Conservation (phyloP, 64 coral and sea anemone species). For the Stichodactyla mertensii region DNA sequence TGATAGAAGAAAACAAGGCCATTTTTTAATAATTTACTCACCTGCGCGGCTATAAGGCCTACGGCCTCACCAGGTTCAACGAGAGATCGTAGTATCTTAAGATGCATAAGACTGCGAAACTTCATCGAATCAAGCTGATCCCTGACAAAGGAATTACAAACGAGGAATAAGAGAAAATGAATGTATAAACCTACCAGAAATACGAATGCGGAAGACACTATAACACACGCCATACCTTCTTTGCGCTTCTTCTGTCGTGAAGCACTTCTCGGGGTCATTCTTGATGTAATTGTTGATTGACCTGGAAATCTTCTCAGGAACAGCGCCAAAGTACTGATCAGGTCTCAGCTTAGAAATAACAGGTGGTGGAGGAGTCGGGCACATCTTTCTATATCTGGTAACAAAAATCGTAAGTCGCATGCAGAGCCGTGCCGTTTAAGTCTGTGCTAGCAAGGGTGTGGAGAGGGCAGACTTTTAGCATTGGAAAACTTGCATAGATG, state of each 20-base stretch:
- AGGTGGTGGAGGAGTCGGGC: constrained; percentile 50
- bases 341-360: constrained; percentile 73
- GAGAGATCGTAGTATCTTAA: constrained; percentile 75
- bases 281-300: constrained; percentile 65
- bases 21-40: neutral
- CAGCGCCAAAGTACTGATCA: constrained; percentile 64
- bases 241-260: neutral
- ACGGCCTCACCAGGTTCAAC: constrained; percentile 97
- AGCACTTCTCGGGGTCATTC: constrained; percentile 65
- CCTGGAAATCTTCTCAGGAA: constrained; percentile 70
- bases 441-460: neutral
- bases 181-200: neutral
- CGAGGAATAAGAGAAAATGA: neutral
- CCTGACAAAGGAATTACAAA: neutral
- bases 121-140: constrained; percentile 43
- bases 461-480: neutral
- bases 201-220: too few relatives aligned
- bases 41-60: constrained; percentile 84
- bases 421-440: neutral
- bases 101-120: constrained; percentile 68
- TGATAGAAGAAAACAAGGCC: too few relatives aligned
- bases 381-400: constrained; percentile 57
- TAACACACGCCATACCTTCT: neutral
- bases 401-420: neutral
- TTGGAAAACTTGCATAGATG: too few relatives aligned